phyloP scores from a whole-genome alignment of 2,888 invertebrate genomes.

The Lithophane semibrunnea region DNA sequence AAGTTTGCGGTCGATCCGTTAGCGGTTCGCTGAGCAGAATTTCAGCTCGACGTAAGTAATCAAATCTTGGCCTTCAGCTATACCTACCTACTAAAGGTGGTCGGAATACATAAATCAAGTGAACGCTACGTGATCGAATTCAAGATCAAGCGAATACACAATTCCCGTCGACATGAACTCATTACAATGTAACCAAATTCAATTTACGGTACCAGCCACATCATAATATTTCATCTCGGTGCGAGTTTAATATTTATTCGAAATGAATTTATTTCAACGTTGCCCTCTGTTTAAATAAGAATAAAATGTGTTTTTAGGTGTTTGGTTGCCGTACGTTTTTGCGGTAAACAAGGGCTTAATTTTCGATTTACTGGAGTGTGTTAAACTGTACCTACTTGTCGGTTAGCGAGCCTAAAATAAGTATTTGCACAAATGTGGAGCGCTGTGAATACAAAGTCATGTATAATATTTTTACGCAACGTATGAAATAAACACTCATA shows the following conservation, averaged over 20 bases:
- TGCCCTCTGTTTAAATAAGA: constrained; percentile 76
- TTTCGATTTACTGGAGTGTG: constrained; percentile 70
- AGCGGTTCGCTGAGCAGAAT: constrained; percentile 77
- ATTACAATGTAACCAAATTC: constrained; percentile 89
- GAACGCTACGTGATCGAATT: constrained; percentile 87
- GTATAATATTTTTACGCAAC: constrained; percentile 21
- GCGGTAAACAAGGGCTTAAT: constrained; percentile 72
- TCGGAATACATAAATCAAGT: constrained; percentile 88
- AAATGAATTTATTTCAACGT: constrained; percentile 73
- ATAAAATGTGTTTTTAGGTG: constrained; percentile 72
- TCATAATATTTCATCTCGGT: constrained; percentile 86
- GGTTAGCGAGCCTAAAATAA: constrained; percentile 44
- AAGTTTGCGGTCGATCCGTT: constrained; percentile 75
- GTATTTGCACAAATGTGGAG: constrained; percentile 42
- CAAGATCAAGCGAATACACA: constrained; percentile 86
- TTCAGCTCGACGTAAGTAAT: constrained; percentile 81
- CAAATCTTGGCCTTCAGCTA: constrained; percentile 82
- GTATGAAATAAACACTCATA: constrained; percentile 9
- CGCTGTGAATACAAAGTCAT: constrained; percentile 35
- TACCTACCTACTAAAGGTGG: constrained; percentile 84
- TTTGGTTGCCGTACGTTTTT: constrained; percentile 66
- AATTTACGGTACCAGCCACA: constrained; percentile 85
- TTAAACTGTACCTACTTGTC: constrained; percentile 48
- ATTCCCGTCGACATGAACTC: constrained; percentile 85
- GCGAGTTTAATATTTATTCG: constrained; percentile 78